Percentiles rank a stretch among this genome's conserved stretches.
phyloP scores from a whole-genome alignment of 2,797 vertebrate species.

The Myiothlypis coronata region DNA sequence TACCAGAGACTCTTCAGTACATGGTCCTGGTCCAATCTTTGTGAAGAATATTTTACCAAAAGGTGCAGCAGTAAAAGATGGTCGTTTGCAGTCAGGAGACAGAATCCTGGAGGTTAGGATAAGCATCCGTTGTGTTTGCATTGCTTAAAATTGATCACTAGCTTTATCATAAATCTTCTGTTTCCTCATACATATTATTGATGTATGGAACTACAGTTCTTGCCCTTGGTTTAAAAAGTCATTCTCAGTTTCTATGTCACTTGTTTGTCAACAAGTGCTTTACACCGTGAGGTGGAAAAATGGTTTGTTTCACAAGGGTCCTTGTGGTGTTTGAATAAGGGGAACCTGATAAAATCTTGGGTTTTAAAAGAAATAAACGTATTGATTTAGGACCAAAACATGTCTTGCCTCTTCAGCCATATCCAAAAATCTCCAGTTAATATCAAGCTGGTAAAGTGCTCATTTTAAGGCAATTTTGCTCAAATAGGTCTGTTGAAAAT shows the following conservation, averaged over 20 bases:
- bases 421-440: background rate
- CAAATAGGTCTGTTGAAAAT: background rate
- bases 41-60: constrained; percentile 98
- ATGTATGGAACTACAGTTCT: background rate
- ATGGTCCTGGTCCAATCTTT: constrained; percentile 93
- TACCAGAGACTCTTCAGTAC: constrained; percentile 93
- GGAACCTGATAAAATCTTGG: background rate
- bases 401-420: background rate
- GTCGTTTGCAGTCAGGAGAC: constrained; percentile 93
- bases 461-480: background rate
- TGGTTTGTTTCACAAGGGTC: background rate
- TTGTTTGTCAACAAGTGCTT: background rate
- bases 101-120: constrained; percentile 90
- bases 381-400: background rate
- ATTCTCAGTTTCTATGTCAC: background rate
- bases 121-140: background rate
- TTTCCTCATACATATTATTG: background rate
- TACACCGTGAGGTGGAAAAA: rapidly evolving
- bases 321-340: background rate
- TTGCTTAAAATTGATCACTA: background rate
- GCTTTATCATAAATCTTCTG: background rate
- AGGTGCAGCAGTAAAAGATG: constrained; percentile 94
- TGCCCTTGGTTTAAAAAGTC: background rate
- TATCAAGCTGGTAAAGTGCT: background rate
- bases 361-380: background rate